Conservation (phyloP, 2,797 vertebrate species). For the Rhynchotus rufescens region DNA sequence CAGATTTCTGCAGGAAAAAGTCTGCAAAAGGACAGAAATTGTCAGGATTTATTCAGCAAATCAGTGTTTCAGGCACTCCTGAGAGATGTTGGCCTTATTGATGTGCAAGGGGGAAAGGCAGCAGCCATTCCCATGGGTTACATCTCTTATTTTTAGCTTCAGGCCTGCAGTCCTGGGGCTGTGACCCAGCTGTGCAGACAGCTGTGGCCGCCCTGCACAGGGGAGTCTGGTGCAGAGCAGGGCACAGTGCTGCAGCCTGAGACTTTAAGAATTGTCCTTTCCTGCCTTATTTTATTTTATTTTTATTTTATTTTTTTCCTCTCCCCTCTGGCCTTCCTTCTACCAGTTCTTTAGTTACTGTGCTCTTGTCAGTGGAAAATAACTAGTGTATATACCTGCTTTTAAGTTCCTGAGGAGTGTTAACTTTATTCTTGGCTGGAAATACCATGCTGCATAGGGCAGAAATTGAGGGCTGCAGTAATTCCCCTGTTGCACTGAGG, state of each 20-base stretch:
- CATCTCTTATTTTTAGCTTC: background rate
- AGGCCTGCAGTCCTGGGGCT: background rate
- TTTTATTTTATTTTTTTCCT: background rate
- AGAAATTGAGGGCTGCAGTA: slow-evolving; percentile 1
- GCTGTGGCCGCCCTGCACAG: background rate
- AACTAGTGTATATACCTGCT: background rate
- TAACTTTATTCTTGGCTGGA: slow-evolving; percentile 4
- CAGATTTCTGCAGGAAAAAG: too few species aligned
- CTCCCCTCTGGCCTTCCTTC: background rate
- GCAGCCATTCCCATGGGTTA: background rate
- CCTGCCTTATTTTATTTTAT: background rate
- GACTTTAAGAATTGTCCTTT: background rate
- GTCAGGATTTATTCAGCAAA: background rate
- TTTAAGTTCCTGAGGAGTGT: background rate
- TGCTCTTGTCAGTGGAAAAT: background rate
- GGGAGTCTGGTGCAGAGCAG: background rate
- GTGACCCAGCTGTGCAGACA: background rate
- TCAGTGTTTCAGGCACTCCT: background rate
- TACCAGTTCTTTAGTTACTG: background rate
- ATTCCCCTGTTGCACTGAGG: background rate
- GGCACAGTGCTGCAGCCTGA: background rate
- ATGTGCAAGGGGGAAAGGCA: background rate
- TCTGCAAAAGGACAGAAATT: background rate
- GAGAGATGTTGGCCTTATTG: background rate
- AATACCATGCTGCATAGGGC: background rate